Evolutionary conservation across 2,113 vertebrate species (phyloP).

Genomic region (Litocranius walleri): DNA sequence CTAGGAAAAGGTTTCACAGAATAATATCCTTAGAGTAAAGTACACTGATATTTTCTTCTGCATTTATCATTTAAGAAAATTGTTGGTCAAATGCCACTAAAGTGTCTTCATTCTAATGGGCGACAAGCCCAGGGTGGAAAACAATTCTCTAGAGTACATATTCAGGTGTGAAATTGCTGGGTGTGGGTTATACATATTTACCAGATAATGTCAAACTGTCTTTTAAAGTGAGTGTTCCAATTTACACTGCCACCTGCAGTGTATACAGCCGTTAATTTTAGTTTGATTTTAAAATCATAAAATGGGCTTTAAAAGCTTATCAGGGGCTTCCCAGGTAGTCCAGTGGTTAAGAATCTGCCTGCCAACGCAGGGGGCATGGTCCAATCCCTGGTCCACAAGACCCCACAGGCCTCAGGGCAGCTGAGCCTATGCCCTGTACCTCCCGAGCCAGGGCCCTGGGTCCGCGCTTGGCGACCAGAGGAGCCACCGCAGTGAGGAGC

Average conservation of each 20-base stretch:
- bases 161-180: no score
- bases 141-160: not conserved
- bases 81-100: not conserved
- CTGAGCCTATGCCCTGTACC: not conserved
- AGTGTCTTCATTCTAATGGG: not conserved
- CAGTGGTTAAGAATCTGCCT: not conserved
- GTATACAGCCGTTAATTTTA: not conserved
- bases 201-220: not conserved
- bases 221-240: not conserved
- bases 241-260: not conserved
- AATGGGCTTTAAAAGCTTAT: not conserved
- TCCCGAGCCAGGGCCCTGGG: not conserved
- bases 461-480: not conserved
- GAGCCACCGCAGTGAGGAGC: not conserved
- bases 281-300: not conserved
- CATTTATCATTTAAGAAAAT: not conserved
- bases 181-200: not conserved
- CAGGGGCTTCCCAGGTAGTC: not conserved
- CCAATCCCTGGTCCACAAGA: not conserved
- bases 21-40: not conserved
- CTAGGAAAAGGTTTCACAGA: not conserved
- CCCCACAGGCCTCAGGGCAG: not conserved
- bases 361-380: not conserved
- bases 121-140: not conserved
- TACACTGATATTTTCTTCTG: not conserved